Evolutionary conservation across 23 tunicate species (phyloP), one percentile per base, ranked within the genome.

Genomic region (Diplosoma virens): DNA sequence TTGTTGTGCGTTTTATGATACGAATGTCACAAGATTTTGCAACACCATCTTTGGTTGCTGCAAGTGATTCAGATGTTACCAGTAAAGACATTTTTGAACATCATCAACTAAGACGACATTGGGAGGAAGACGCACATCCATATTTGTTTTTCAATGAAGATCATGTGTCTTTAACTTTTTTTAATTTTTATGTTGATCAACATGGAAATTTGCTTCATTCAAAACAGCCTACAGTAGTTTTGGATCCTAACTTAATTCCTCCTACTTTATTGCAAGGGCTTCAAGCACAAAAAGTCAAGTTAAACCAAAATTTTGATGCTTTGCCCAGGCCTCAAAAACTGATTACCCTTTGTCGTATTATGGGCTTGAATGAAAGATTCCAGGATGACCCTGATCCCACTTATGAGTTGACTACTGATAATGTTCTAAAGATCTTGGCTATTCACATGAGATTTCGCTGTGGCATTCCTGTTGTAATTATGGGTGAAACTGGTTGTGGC

Each of bases 401-500:
- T 23, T 87, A 87, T 37, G 82, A 87, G 33, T 46, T 87, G 50
- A 87, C 95, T n/a, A 87, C 95, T 9, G 95, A 87, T 79, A 87
- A 87, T 70, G 95, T 87, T 0, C 66, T 87, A 23, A 87, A 87
- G 56, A 76, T 87, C 35, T 50, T 87, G 69, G 95, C 95, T 2
- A 81, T 87, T 25, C 85, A 87, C 75, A 87, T 87, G 95, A 37
- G 93, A 30, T 80, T 87, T 63, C 80, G 93, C 17, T 87, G 93
- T 55, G 82, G 60, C 11, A 87, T 87, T 37, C 95, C 95, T 41
- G 95, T 87, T 1, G 76, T 87, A n/a, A 52, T 87, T 21, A 87
- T 87, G 95, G 95, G 95, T 1, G 95, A 87, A 59, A 87, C 95
- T 66, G 95, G 95, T 33, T 87, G 93, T 81, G 93, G 93, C 58